These are phyloP conservation scores for Pyrrhosoma nymphula DNA, from an alignment of 2,888 invertebrate genomes.

Conservation along the genomic window DNA sequence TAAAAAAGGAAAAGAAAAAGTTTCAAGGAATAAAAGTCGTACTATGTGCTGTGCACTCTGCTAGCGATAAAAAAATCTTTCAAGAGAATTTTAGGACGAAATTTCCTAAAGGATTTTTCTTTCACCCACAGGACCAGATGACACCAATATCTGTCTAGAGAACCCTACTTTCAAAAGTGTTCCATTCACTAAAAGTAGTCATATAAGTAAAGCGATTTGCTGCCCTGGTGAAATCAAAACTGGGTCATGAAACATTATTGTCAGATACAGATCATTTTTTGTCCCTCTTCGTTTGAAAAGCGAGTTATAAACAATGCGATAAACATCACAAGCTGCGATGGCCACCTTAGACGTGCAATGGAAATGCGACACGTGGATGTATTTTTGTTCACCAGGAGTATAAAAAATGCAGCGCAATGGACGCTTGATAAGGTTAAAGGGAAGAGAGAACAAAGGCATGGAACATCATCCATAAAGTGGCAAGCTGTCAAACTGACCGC, in stretches of 20 bases:
- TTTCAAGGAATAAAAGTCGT: too few relatives aligned
- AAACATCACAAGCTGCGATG: not conserved
- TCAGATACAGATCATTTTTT: not conserved
- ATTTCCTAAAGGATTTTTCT: too few relatives aligned
- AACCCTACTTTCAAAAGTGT: not conserved
- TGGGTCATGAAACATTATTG: too few relatives aligned
- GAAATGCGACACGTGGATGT: not conserved
- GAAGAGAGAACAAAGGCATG: not conserved
- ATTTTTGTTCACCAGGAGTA: not conserved
- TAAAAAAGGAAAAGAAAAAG: too few relatives aligned
- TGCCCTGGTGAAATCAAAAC: not conserved
- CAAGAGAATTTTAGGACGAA: too few relatives aligned
- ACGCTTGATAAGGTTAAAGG: slow-evolving; percentile 4
- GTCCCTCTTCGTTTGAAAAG: not conserved
- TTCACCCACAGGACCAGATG: too few relatives aligned
- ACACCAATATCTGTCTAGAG: too few relatives aligned
- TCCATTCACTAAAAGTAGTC: not conserved
- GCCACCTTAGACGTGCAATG: not conserved
- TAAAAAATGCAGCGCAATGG: not conserved
- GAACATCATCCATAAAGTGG: not conserved
- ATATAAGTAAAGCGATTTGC: not conserved
- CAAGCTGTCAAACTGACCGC: slow-evolving; percentile 18
- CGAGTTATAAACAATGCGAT: not conserved
- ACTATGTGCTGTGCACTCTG: too few relatives aligned
- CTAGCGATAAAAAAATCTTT: too few relatives aligned